A percentile compares a stretch with the other conserved stretches of the same genome.
These are phyloP conservation scores for Spilogale gracilis DNA, from an alignment of 2,113 vertebrate species.

Conservation along the genomic window DNA sequence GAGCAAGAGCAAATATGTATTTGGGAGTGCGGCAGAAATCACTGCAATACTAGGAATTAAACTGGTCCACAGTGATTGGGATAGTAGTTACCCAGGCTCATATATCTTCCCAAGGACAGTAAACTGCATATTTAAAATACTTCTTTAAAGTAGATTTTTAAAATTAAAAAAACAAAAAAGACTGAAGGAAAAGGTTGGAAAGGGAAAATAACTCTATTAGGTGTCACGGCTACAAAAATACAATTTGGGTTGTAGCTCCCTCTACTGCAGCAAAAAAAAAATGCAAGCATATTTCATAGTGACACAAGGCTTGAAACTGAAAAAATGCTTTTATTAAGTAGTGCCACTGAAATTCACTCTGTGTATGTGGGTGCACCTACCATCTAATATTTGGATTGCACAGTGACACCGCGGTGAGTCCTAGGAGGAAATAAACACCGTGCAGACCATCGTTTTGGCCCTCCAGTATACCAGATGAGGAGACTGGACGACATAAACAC, in stretches of 20 bases:
- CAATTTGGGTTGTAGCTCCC: constrained; percentile 65
- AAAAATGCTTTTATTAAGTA: background rate
- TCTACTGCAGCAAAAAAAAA: constrained; percentile 49
- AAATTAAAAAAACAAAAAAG: background rate
- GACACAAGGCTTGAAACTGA: background rate
- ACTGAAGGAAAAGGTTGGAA: background rate
- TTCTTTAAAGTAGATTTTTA: background rate
- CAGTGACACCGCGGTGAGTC: background rate
- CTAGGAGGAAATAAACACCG: background rate
- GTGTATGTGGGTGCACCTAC: background rate
- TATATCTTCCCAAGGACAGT: background rate
- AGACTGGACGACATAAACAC: background rate
- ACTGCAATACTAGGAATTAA: background rate
- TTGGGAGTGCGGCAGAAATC: background rate
- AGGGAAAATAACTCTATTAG: background rate
- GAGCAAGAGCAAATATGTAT: background rate
- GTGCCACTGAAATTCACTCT: background rate
- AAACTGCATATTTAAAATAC: background rate
- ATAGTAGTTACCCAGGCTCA: background rate
- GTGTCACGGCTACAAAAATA: background rate
- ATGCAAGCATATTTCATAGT: constrained; percentile 35
- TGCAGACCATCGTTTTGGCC: background rate
- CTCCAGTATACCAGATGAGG: background rate
- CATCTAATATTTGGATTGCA: background rate
- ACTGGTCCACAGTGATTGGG: background rate